Evolutionary conservation across 2,888 invertebrate species (phyloP).

Genomic region (Eilema sororculum): DNA sequence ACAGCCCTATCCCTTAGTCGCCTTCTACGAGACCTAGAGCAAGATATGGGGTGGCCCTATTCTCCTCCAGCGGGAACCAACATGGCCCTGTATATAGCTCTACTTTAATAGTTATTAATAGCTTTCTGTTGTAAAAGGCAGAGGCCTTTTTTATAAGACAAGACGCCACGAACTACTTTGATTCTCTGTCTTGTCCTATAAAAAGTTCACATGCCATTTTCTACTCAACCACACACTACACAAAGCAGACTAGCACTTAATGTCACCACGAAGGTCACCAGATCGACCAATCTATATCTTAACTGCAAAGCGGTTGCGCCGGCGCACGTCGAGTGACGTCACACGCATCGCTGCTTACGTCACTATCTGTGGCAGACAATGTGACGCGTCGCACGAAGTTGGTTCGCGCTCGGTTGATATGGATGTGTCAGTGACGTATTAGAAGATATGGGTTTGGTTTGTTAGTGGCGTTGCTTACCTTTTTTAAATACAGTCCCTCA

Average conservation of each 20-base stretch:
- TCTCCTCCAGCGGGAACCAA: too few species aligned
- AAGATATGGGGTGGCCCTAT: too few species aligned
- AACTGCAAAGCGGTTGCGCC: conserved; percentile 45
- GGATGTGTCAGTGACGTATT: conserved; percentile 8
- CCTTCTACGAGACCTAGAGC: too few species aligned
- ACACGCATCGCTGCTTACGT: conserved; percentile 34
- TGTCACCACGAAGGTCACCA: neutral
- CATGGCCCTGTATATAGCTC: too few species aligned
- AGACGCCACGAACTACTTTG: too few species aligned
- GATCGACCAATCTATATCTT: neutral
- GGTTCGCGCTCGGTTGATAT: conserved; percentile 1
- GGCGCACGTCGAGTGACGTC: conserved; percentile 46
- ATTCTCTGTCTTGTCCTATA: too few species aligned
- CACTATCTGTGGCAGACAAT: conserved; percentile 18
- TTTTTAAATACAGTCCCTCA: neutral
- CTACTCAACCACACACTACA: neutral
- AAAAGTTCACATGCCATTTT: neutral
- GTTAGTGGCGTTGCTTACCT: neutral
- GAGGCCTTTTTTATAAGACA: too few species aligned
- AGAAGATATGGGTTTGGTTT: conserved; percentile 4
- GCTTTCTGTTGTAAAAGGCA: too few species aligned
- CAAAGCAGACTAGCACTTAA: neutral
- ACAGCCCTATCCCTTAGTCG: too few species aligned
- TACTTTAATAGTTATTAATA: too few species aligned
- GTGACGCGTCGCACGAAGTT: conserved; percentile 8